Percentiles rank a stretch among this genome's conserved stretches.
phyloP scores from a whole-genome alignment of 2,113 vertebrate species.

The Dunckerocampus dactyliophorus region DNA sequence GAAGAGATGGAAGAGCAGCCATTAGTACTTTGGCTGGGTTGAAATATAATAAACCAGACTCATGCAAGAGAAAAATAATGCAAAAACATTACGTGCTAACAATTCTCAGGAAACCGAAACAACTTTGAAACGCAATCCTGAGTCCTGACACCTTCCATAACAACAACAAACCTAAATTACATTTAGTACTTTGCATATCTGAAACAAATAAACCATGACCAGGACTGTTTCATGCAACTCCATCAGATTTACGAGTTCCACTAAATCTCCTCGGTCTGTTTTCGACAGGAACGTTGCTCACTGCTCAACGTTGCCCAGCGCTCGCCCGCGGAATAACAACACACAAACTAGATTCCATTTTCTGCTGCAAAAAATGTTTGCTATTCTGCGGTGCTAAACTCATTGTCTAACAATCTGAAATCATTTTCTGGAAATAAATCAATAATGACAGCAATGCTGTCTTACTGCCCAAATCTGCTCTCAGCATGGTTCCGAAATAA shows the following conservation, averaged over 20 bases:
- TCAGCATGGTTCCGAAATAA: no score
- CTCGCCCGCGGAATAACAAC: constrained; percentile 14
- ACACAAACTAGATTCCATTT: constrained; percentile 24
- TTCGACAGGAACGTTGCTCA: constrained; percentile 20
- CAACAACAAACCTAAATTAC: constrained; percentile 25
- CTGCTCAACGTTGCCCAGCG: constrained; percentile 7
- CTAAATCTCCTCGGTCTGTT: constrained; percentile 13
- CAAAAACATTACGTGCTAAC: constrained; percentile 4
- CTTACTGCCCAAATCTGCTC: no score
- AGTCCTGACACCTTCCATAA: constrained; percentile 31
- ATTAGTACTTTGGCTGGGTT: constrained; percentile 41
- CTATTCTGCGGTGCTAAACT: constrained; percentile 29
- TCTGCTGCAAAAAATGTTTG: constrained; percentile 22
- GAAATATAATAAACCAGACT: constrained; percentile 13
- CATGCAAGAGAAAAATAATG: constrained; percentile 21
- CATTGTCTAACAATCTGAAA: constrained; percentile 28
- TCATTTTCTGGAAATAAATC: constrained; percentile 16
- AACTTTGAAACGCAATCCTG: neutral
- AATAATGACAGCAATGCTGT: neutral
- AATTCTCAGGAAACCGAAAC: constrained; percentile 12
- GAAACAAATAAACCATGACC: no score
- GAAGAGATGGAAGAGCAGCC: constrained; percentile 51
- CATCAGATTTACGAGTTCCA: constrained; percentile 33
- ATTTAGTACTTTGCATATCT: constrained; percentile 27
- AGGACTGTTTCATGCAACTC: constrained; percentile 13